Evolutionary conservation across 2,113 vertebrate genomes (phyloP).

Genomic region (Lepisosteus osseus): DNA sequence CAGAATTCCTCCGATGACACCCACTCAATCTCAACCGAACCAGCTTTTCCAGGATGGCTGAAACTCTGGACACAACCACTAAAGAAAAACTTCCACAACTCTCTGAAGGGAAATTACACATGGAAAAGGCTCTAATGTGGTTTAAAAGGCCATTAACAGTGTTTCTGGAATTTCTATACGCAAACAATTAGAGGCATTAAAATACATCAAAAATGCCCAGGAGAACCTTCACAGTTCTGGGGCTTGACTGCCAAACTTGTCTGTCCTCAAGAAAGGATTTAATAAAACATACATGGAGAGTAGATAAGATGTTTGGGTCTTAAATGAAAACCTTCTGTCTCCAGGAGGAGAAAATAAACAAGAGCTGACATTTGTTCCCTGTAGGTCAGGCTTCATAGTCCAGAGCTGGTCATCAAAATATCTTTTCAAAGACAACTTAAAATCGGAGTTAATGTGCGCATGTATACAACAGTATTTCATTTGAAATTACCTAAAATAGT

Average conservation of each 20-base stretch:
- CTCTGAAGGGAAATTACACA: constrained; percentile 18
- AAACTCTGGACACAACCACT: constrained; percentile 9
- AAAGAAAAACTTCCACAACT: constrained; percentile 11
- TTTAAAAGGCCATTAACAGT: constrained; percentile 53
- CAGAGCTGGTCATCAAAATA: no score
- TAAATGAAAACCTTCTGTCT: no score
- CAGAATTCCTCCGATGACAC: not conserved
- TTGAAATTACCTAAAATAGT: no score
- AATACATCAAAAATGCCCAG: constrained; percentile 44
- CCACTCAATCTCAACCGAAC: not conserved
- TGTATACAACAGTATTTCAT: no score
- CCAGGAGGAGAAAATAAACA: no score
- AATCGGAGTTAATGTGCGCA: no score
- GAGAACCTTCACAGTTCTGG: not conserved
- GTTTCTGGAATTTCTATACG: constrained; percentile 55
- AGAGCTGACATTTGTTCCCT: no score
- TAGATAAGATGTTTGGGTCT: not conserved
- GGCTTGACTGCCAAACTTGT: constrained; percentile 1
- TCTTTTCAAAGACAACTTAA: no score
- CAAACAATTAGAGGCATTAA: constrained; percentile 40
- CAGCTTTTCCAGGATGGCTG: not conserved
- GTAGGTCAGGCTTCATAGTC: no score
- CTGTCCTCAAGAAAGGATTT: not conserved
- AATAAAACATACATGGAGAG: constrained; percentile 1
- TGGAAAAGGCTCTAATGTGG: constrained; percentile 52